Evolutionary conservation across 2,888 invertebrate species (phyloP).

Genomic region (Protophormia terraenovae): DNA sequence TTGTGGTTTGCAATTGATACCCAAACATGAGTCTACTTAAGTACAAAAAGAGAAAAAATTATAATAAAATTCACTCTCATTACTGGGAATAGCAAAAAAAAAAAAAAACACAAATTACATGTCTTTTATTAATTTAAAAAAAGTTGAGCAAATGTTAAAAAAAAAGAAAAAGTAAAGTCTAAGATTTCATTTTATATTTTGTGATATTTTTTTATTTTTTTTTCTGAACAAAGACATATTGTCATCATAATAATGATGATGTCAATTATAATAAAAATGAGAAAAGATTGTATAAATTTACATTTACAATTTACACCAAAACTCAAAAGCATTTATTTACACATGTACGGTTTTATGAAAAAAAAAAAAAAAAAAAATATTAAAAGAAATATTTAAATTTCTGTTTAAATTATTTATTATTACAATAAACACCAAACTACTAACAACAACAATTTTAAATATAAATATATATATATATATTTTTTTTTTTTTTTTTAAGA

Average conservation of each 20-base stretch:
- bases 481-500: background rate
- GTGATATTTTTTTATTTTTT: too few species aligned
- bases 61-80: background rate
- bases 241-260: constrained; percentile 32
- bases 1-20: constrained; percentile 40
- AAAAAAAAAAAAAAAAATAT: too few species aligned
- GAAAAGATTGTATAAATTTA: background rate
- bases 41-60: too few species aligned
- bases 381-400: too few species aligned
- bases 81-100: too few species aligned
- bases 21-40: too few species aligned
- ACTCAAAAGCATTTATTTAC: background rate
- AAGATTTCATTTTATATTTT: background rate
- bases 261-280: constrained; percentile 33
- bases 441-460: background rate
- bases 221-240: background rate
- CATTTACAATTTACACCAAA: background rate
- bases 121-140: background rate
- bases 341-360: too few species aligned
- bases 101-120: too few species aligned
- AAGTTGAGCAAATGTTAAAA: background rate
- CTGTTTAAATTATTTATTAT: too few species aligned
- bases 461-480: background rate
- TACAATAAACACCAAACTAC: too few species aligned
- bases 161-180: background rate